Evolutionary conservation across 2,888 invertebrate species (phyloP), one percentile per base, ranked within the genome.

Genomic region (Ennomos erosarius): DNA sequence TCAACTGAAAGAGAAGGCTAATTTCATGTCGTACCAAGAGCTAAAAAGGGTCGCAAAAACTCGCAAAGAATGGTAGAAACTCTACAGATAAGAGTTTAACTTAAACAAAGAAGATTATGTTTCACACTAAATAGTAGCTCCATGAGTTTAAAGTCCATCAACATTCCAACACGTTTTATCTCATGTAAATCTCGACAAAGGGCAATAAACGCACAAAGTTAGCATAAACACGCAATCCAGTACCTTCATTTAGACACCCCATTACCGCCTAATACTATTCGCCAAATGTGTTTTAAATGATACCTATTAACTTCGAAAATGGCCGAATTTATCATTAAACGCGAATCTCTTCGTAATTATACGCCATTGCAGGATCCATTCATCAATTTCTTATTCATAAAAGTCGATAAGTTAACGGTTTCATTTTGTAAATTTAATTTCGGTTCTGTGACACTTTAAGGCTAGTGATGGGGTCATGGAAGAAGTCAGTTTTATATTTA

Each of bases 391-490:
- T 86, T 87, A 84, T 82, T 83, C 80, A 76, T 75, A 75, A 81
- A 81, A 83, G 82, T 82, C 84, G 85, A 87, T 87, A 86, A 86
- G 81, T 87, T 85, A 81, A 85, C 84, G 82, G 81, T 82, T 79
- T 82, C 84, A 84, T 79, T 87, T 87, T 81, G 84, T 81, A 78
- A 85, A 85, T 86, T 87, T 80, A 85, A 87, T 86, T 87, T 83
- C 78, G 75, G 75, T 76, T 77, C 70, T 79, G 81, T 79, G 81
- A 81, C 80, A 77, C 67, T 59, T 72, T 67, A 55, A 49, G 36
- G 9, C n/a, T 76, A 80, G 81, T 67, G 80, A 62, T 70, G 78
- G 62, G 56, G 54, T 9, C 40, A 35, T 12, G 0, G 10, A 12
- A 51, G 9, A 9, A 38, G 5, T 39, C 33, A 4, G 0, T 26